Base-by-base conservation (phyloP, 1,140 invertebrate genomes). In the Pogonognathellus flavescens region DNA sequence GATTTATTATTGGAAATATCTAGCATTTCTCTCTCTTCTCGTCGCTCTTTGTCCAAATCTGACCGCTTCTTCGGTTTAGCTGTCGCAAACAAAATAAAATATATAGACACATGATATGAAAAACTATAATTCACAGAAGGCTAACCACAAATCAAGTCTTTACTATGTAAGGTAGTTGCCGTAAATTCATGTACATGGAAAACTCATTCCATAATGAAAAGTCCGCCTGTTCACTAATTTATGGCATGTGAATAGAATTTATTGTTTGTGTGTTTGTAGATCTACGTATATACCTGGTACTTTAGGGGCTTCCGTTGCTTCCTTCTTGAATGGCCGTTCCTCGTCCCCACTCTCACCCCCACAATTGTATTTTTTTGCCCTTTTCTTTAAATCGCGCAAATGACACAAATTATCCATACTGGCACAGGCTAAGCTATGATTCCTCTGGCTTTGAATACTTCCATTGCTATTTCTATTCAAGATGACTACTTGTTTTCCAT, bases 371-470 rank as follows among this genome's bases (percentile, higher is more conserved):
- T 86, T 86, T 31, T 84, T 86, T 6, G 83, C 70, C 59, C 81
- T 84, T 25, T 82, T 84, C 41, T 76, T 76, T 11, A 86, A 20
- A 13, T 86, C 86, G 10, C 83, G 55, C 41, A 86, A 53, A 82
- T 86, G 85, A 62, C 84, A 88, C 14, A 88, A 59, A 84, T 88
- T 88, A 52, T 88, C 87, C 18, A 88, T 85, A 82, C 86, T 88
- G 8, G 81, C 85, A 80, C 87, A 85, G 2, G 59, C 82, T 14
- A 83, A 31, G 53, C 53, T 59, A 66, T 82, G 60, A 31, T 62
- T 83, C 41, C 80, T 86, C 41, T 59, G 59, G 41, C 59, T 82
- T 16, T 52, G 59, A 13, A 80, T 66, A 20, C 50, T 76, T 6
- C 70, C 70, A 31, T 50, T 76, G 41, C 70, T 76, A 50, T 76